phyloP scores from a whole-genome alignment of 2,113 vertebrate genomes.

The Hemiprocne comata region DNA sequence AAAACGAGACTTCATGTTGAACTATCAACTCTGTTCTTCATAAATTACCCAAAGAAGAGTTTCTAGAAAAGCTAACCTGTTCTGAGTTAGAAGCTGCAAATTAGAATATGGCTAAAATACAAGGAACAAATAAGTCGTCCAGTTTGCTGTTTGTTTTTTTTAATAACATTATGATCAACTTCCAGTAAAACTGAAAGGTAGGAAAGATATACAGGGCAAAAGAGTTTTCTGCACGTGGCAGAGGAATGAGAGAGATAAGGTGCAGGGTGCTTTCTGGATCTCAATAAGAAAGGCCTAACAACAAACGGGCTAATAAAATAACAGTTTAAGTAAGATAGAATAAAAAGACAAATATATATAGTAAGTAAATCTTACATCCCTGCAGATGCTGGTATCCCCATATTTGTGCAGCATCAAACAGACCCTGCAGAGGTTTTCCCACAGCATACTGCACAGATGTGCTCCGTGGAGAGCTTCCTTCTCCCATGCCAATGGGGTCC shows the following conservation, averaged over 20 bases:
- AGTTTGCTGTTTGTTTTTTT: background rate
- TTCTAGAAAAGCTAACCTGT: background rate
- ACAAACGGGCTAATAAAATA: background rate
- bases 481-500: background rate
- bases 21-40: background rate
- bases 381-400: background rate
- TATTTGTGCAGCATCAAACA: background rate
- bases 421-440: background rate
- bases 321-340: background rate
- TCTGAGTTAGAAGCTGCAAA: background rate
- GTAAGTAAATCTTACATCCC: background rate
- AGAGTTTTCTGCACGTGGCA: background rate
- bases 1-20: background rate
- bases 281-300: background rate
- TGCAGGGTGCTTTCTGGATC: background rate
- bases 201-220: background rate
- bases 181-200: background rate
- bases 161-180: background rate
- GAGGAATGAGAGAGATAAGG: background rate
- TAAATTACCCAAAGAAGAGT: background rate
- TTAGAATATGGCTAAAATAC: background rate
- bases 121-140: background rate
- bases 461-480: background rate
- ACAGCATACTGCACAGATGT: background rate
- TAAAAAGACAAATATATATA: background rate